phyloP scores from a whole-genome alignment of 2,797 vertebrate genomes.

The Bufotes viridis region DNA sequence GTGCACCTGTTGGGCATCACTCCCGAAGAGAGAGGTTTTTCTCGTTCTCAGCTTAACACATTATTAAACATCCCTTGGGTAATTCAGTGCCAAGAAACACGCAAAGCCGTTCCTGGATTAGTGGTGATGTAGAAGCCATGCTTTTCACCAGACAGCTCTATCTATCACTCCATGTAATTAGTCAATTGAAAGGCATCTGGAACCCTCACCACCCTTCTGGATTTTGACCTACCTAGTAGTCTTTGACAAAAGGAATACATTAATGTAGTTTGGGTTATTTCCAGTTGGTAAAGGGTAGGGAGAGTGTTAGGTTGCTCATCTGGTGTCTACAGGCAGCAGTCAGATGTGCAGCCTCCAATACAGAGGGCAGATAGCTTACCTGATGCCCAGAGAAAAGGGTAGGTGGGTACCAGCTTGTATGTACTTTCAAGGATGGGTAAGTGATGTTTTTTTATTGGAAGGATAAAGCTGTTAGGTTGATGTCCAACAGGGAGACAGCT shows the following conservation, averaged over 20 bases:
- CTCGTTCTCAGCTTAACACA: conserved; percentile 39
- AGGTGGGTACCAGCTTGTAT: not conserved
- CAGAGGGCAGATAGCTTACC: not conserved
- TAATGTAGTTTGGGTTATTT: not conserved
- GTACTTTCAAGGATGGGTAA: not conserved
- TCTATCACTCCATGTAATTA: not conserved
- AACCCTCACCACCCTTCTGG: not conserved
- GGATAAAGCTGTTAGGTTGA: not conserved
- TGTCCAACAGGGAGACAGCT: not conserved
- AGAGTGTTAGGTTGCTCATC: too few species aligned
- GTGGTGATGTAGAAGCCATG: not conserved
- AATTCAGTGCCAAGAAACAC: conserved; percentile 23
- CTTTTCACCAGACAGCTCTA: not conserved
- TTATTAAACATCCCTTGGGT: conserved; percentile 28
- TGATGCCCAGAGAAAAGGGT: not conserved
- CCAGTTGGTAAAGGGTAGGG: not conserved
- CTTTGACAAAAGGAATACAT: too few species aligned
- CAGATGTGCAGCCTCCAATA: not conserved
- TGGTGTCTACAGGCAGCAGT: not conserved
- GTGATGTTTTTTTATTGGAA: not conserved
- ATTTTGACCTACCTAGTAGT: not conserved
- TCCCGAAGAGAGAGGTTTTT: conserved; percentile 11
- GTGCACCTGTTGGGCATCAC: conserved; percentile 51
- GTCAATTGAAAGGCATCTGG: not conserved
- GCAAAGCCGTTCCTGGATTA: not conserved